Base-by-base conservation (phyloP, 2,888 invertebrate species). In the Polydrusus cervinus region DNA sequence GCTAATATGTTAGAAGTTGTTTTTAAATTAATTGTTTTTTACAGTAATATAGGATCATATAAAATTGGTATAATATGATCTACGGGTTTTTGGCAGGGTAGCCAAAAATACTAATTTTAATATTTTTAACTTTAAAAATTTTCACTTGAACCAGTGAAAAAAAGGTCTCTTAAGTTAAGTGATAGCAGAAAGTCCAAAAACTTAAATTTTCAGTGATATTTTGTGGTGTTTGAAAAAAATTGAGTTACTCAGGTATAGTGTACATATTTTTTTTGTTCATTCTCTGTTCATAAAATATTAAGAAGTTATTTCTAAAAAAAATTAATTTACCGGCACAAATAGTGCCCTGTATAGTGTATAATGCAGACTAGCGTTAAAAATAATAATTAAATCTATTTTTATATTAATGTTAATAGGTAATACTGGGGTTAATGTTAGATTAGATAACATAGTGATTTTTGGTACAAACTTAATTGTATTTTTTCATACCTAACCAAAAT, bases 301-400 rank as follows among this genome's bases (percentile, higher is more conserved):
- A 55, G 25, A 40, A 55, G 68, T 38, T 57, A 45, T 57, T 57
- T 57, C 40, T 53, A 49, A 72, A 38, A n/a, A 66, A 57, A 13
- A n/a, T n/a, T 49, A 34, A 57, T 49, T 51, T 43, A 49, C 13
- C 20, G 68, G 60, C 73, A 40, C 47, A 14, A 49, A 13, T 57
- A n/a, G 13, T n/a, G 57, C 30, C 55, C 45, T 55, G 57, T 55
- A 67, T 53, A 67, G 38, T 68, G 55, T 69, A 69, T 57, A 61
- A 68, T 47, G 66, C 47, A 60, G 65, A 70, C 47, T 76, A 78
- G 78, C 67, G 57, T 73, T 75, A 76, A 34, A 34, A 34, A 34
- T 34, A 34, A 73, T 72, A 73, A 75, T 74, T 78, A 78, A 76
- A 78, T 78, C 38, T 78, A 78, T 78, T 78, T 78, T 78, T 78